Conservation (phyloP, 2,888 invertebrate genomes). For the Drosophila hamatofila region DNA sequence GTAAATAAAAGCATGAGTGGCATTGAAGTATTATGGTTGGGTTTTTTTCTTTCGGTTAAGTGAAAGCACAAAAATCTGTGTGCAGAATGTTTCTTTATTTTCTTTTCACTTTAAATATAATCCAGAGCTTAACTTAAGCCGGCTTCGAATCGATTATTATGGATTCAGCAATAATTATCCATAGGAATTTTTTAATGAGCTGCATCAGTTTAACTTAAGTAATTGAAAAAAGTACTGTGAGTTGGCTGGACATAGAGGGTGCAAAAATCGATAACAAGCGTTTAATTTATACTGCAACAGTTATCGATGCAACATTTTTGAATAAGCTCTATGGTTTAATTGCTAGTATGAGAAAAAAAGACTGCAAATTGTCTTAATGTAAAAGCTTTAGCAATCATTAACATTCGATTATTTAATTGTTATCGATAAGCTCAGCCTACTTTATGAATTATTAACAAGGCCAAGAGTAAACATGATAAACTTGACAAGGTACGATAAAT, state of each 20-base stretch:
- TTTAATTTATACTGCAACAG: not conserved
- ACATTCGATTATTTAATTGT: not conserved
- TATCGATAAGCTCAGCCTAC: not conserved
- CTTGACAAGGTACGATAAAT: not conserved
- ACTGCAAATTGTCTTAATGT: not conserved
- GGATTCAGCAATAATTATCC: not conserved
- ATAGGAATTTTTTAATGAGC: not conserved
- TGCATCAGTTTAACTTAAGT: not conserved
- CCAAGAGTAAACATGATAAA: not conserved
- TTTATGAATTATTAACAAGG: not conserved
- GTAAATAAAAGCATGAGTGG: conserved; percentile 2
- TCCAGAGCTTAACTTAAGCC: not conserved
- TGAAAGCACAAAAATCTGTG: not conserved
- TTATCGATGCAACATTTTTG: not conserved
- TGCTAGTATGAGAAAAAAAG: not conserved
- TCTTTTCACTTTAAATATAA: not conserved
- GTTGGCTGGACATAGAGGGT: not conserved
- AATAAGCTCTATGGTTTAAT: no score
- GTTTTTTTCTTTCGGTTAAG: not conserved
- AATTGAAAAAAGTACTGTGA: not conserved
- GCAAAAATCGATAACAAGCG: not conserved
- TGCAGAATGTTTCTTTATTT: not conserved
- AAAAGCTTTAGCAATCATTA: not conserved
- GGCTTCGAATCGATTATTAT: not conserved
- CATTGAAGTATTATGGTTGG: not conserved